Conservation (phyloP, 53 echinoderm and acorn worm species). For the Zoroaster sp. region DNA sequence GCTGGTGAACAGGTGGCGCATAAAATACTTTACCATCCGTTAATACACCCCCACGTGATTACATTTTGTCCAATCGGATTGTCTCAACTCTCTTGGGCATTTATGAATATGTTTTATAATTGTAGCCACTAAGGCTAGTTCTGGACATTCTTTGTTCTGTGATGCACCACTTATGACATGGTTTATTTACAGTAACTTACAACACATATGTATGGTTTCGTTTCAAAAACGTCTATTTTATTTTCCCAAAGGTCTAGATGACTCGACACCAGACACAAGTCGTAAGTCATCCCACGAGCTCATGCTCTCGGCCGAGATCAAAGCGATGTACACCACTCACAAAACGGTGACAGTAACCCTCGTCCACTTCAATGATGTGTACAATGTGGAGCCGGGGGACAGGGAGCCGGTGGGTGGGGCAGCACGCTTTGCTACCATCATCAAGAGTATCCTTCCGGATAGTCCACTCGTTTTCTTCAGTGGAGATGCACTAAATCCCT, state of each 20-base stretch:
- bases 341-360: constrained; percentile 24
- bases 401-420: constrained; percentile 75
- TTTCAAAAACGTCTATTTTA: background rate
- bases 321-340: constrained; percentile 60
- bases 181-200: background rate
- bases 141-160: background rate
- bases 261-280: constrained; percentile 21
- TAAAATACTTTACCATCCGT: too few relatives aligned
- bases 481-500: constrained; percentile 89
- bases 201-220: background rate
- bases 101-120: too few relatives aligned
- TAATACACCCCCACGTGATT: too few relatives aligned
- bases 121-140: background rate
- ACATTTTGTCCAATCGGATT: too few relatives aligned
- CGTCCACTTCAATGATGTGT: constrained; percentile 90
- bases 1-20: too few relatives aligned
- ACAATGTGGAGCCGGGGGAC: constrained; percentile 77
- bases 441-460: constrained; percentile 51
- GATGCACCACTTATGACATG: background rate
- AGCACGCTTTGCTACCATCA: constrained; percentile 76
- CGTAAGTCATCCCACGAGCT: constrained; percentile 55
- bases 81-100: too few relatives aligned
- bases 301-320: constrained; percentile 60
- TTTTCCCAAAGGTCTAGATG: constrained; percentile 5
- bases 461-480: constrained; percentile 84